Conservation (phyloP, 2,888 invertebrate genomes). For the Lasioglossum pauxillum region DNA sequence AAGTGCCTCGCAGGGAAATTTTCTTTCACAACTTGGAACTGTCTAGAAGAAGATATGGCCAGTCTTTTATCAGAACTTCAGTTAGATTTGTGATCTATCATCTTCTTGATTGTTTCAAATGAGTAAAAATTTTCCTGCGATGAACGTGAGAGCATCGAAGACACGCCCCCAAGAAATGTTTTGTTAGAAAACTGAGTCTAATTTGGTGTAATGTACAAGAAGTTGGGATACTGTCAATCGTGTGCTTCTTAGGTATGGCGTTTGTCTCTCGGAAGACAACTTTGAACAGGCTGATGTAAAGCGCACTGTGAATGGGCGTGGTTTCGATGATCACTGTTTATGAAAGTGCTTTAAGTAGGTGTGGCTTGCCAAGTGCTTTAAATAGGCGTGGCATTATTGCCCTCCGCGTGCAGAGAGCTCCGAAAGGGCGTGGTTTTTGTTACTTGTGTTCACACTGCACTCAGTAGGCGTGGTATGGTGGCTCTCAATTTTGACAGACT, state of each 20-base stretch:
- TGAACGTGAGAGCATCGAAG: background rate
- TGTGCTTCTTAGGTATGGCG: background rate
- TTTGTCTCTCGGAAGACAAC: background rate
- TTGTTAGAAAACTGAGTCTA: background rate
- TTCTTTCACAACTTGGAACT: background rate
- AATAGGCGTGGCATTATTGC: background rate
- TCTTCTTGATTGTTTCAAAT: background rate
- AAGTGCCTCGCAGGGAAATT: background rate
- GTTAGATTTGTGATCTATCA: background rate
- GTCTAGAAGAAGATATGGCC: background rate
- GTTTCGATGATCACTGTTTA: too few relatives aligned
- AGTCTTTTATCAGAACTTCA: background rate
- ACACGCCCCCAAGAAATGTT: background rate
- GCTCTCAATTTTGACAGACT: background rate
- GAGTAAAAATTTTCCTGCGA: background rate
- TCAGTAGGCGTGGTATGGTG: background rate
- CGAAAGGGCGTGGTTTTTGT: background rate
- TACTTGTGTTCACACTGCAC: background rate
- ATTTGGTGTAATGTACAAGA: background rate
- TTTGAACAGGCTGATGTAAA: background rate
- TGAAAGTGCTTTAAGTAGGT: background rate
- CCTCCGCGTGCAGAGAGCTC: background rate
- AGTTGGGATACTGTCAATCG: background rate
- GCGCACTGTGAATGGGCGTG: background rate
- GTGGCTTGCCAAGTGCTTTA: background rate